These are phyloP conservation scores for Dorcus hopei DNA, from an alignment of 2,888 invertebrate species.

Conservation along the genomic window DNA sequence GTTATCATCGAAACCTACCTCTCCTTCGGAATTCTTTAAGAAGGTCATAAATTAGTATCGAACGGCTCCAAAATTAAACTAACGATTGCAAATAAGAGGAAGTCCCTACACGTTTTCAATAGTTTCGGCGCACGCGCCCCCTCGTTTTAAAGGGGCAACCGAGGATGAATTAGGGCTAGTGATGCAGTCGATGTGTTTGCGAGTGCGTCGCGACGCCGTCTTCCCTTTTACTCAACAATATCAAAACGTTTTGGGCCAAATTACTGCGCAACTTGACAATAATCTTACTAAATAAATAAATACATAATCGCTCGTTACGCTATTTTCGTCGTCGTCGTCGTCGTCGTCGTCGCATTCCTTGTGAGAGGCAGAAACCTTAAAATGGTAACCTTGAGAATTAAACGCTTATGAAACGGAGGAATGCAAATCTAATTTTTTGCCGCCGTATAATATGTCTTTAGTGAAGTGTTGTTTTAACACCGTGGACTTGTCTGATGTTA, in stretches of 20 bases:
- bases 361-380: not conserved
- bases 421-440: too few relatives aligned
- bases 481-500: conserved; percentile 68
- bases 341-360: not conserved
- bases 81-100: too few relatives aligned
- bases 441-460: conserved; percentile 56
- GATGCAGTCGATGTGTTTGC: conserved; percentile 3
- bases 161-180: conserved; percentile 16
- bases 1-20: too few relatives aligned
- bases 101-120: too few relatives aligned
- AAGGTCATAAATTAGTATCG: too few relatives aligned
- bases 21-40: too few relatives aligned
- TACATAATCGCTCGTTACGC: not conserved
- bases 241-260: too few relatives aligned
- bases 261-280: not conserved
- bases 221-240: too few relatives aligned
- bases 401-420: too few relatives aligned
- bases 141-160: conserved; percentile 14
- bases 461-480: conserved; percentile 79
- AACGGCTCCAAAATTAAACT: too few relatives aligned
- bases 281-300: not conserved
- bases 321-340: not conserved
- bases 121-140: conserved; percentile 6
- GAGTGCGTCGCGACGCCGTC: not conserved
- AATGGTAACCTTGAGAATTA: too few relatives aligned